Evolutionary conservation across 2,113 vertebrate species (phyloP).

Genomic region (Zosterops hypoxanthus): DNA sequence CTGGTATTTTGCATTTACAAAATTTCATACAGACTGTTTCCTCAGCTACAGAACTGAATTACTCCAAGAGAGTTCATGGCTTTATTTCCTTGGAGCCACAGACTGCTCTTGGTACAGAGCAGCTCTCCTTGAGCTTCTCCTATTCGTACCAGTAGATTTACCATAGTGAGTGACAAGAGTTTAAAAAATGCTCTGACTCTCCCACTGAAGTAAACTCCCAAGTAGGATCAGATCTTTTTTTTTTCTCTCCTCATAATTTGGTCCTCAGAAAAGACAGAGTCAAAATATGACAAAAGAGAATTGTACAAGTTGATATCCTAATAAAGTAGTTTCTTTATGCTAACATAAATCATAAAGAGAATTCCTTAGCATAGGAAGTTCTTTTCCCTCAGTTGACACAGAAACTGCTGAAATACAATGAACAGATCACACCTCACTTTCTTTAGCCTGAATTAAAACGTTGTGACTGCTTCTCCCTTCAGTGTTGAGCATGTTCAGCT

Average conservation of each 20-base stretch:
- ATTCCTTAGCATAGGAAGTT: neutral
- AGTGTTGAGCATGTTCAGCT: neutral
- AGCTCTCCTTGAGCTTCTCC: neutral
- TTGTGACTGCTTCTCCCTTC: neutral
- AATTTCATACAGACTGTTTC: neutral
- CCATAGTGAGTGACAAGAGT: neutral
- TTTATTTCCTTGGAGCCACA: neutral
- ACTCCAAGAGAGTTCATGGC: neutral
- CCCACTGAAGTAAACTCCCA: neutral
- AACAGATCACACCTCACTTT: neutral
- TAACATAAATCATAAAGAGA: neutral
- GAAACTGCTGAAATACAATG: neutral
- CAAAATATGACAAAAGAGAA: neutral
- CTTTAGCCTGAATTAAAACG: neutral
- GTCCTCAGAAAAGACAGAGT: neutral
- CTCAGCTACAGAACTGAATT: neutral
- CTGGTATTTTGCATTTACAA: neutral
- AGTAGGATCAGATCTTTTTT: neutral
- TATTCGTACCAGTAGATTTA: neutral
- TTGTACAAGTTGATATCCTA: neutral
- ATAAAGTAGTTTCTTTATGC: neutral
- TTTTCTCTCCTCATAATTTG: neutral
- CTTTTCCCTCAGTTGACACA: neutral
- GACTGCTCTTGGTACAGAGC: neutral
- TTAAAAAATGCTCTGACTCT: neutral